A percentile compares a stretch with the other conserved stretches of the same genome.
Evolutionary conservation across 2,888 invertebrate genomes (phyloP).

Genomic region (Diarsia mendica): DNA sequence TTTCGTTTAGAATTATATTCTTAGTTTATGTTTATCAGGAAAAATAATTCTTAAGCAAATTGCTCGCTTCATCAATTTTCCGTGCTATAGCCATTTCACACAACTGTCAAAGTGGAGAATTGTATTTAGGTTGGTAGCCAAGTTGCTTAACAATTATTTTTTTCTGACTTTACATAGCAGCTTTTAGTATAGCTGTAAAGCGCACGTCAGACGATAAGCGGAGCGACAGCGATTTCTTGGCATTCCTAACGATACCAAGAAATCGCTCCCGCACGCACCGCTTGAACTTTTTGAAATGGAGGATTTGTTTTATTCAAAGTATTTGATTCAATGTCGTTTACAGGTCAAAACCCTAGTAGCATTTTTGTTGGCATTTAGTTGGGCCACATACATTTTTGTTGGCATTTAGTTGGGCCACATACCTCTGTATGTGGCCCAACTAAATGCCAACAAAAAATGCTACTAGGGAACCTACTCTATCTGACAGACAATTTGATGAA

Average conservation of each 20-base stretch:
- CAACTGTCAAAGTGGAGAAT: neutral
- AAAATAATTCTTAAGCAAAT: neutral
- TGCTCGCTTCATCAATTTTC: neutral
- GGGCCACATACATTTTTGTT: too few relatives aligned
- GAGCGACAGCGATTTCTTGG: conserved; percentile 2
- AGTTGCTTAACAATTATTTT: neutral
- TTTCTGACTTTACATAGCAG: conserved; percentile 2
- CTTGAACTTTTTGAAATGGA: neutral
- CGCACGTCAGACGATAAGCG: conserved; percentile 15
- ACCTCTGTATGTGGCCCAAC: too few relatives aligned
- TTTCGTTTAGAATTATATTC: conserved; percentile 28
- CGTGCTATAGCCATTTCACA: neutral
- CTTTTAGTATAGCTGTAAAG: conserved; percentile 2
- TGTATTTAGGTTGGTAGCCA: neutral
- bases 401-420: too few relatives aligned
- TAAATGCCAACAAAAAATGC: too few relatives aligned
- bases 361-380: too few relatives aligned
- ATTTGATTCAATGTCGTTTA: neutral
- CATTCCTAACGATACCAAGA: too few relatives aligned
- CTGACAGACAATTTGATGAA: neutral
- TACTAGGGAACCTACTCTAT: neutral
- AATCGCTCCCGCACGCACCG: too few relatives aligned
- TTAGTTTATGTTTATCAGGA: conserved; percentile 4
- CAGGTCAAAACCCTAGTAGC: too few relatives aligned
- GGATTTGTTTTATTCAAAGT: neutral